Evolutionary conservation across 2,888 invertebrate genomes (phyloP), one percentile per base, ranked within the genome.

Genomic region (Slavum lentiscoides): DNA sequence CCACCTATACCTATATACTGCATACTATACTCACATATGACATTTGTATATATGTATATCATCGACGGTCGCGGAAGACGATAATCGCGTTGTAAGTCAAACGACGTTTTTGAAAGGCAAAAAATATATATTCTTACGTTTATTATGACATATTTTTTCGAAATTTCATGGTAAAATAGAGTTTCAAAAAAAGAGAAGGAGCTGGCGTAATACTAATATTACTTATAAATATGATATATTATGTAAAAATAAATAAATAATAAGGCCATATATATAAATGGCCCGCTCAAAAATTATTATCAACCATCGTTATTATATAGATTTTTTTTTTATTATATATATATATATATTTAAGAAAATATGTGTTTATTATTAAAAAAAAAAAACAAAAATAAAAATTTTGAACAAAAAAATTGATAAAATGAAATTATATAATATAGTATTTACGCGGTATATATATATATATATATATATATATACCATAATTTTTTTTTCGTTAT

Each of bases 261-360:
- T 30, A 30, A 30, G 30, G 30, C 30, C 30, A 30, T 19, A 19
- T 19, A 55, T 19, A 55, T 0, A 1, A 6, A 62, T n/a, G n/a
- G 73, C 73, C 49, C 62, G 73, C 73, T 74, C 73, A 74, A 74
- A 62, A 30, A 30, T 49, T 49, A 43, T 23, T 62, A 74, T 74
- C 49, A 62, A 62, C n/a, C 49, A 23, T 74, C 73, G 61, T 73
- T 49, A 73, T 62, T 74, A 53, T 74, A 62, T 73, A 62, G 73
- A 62, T 19, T 73, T 73, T 62, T 61, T 62, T 73, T 73, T 61
- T 62, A 49, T 62, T 73, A 43, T 9, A 53, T n/a, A n/a, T n/a
- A 53, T 7, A 53, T 53, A 53, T 53, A 17, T 53, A 53, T 53
- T 53, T 13, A 55, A 55, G 3, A 55, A 55, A 55, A 67, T 11